A percentile compares a stretch with the other conserved stretches of the same genome.
Conservation (phyloP, 2,888 invertebrate species). For the Colletes collaris region DNA sequence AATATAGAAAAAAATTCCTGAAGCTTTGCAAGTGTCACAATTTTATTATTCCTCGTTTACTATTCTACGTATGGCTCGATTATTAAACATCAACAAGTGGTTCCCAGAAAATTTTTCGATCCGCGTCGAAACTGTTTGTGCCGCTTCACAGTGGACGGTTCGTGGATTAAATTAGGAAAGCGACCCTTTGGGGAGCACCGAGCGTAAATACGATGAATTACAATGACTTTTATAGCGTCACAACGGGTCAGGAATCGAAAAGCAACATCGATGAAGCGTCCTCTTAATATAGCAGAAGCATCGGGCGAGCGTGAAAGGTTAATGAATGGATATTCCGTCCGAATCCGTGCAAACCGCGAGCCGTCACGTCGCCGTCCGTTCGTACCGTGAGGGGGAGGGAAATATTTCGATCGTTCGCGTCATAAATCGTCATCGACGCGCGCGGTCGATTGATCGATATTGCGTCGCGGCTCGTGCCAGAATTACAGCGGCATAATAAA, state of each 20-base stretch:
- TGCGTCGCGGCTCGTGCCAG: constrained; percentile 18
- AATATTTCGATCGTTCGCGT: constrained; percentile 34
- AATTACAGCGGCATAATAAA: constrained; percentile 40
- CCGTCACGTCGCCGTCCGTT: constrained; percentile 17
- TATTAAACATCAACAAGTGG: no score
- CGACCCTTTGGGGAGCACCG: no score
- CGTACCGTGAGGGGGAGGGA: constrained; percentile 4
- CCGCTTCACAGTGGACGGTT: no score
- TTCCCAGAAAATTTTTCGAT: no score
- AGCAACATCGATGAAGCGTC: constrained; percentile 26
- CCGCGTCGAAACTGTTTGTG: no score
- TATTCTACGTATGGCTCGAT: no score
- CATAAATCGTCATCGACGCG: constrained; percentile 47
- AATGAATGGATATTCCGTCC: constrained; percentile 48
- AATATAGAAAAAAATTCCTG: no score
- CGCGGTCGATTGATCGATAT: constrained; percentile 43
- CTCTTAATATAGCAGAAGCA: constrained; percentile 31
- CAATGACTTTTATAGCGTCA: constrained; percentile 14
- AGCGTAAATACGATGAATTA: neutral
- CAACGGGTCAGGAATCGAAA: constrained; percentile 12
- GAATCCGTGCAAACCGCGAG: constrained; percentile 41
- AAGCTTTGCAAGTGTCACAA: no score
- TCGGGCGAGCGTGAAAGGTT: constrained; percentile 31
- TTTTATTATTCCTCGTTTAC: no score
- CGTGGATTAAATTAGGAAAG: no score